Evolutionary conservation across 2,888 invertebrate genomes (phyloP), one percentile per base, ranked within the genome.

Genomic region (Adelognathus sp.): DNA sequence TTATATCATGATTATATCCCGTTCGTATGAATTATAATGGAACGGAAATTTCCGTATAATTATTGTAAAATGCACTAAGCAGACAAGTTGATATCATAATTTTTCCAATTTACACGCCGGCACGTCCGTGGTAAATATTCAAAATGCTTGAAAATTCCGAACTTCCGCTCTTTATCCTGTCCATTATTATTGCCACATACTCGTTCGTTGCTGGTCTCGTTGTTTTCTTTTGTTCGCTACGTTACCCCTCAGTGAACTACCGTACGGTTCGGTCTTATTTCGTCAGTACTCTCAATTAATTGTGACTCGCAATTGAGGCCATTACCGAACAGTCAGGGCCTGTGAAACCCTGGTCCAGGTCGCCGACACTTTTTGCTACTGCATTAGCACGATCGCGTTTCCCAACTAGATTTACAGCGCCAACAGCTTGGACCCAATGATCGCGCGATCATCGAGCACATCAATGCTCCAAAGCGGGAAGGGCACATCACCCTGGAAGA

Each of bases 251-350:
- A 29, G 9, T 44, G 6, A n/a, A n/a, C 29, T n/a, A 46, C 16
- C 7, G 39, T 1, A 2, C 16, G 33, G 56, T 50, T 50, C 36
- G 29, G n/a, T n/a, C 50, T 21, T 5, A 24, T 41, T 50, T 50
- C n/a, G 58, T 54, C 21, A 33, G 61, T 61, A 56, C 44, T 33
- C 44, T 75, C 46, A 33, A 69, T 75, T 61, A 61, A 39, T 75
- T 46, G 54, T 75, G 69, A 69, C 27, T 41, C 27, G 41, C 33
- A 16, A 81, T 82, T 80, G 84, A 83, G 87, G 86, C 86, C 86
- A 88, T 87, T 87, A 87, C 83, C 84, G 81, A 85, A 80, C 82
- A 84, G 86, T 85, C 87, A 86, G 84, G 87, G 87, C 79, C 86
- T 61, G 41, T 52, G 61, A n/a, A 61, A 61, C 31, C 67, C 52